Evolutionary conservation across 1,140 invertebrate species (phyloP), one percentile per base, ranked within the genome.

Genomic region (Glossosoma conforme): DNA sequence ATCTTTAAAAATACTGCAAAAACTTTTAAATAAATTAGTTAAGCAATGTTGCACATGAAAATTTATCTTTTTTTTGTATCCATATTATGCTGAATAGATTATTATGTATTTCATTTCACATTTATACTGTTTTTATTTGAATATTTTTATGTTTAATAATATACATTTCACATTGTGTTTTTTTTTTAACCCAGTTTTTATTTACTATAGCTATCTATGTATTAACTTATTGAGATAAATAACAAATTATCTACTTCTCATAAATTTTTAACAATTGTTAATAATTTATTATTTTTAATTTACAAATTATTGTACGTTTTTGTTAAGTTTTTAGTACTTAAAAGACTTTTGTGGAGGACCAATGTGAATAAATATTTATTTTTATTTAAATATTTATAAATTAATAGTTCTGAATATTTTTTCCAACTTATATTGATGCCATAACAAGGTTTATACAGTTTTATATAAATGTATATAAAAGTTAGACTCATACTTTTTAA

Each of bases 331-430:
- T 50, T 42, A 50, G 47, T 50, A 50, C 47, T 50, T 50, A 50
- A 38, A 38, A 50, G 45, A 33, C 47, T 49, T 38, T 22, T 50
- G 8, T 35, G 33, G 47, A 50, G 47, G 47, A 50, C 47, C 47
- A 50, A 50, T 50, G 40, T 33, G 30, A 50, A 42, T 42, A 50
- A 24, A 43, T 22, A 24, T 42, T 50, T 42, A 35, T 50, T 50
- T 42, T 32, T 15, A 42, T 28, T 13, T 17, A 24, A 21, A 17
- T 30, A 28, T 28, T 11, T n/a, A 44, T 19, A 24, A 17, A 3
- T 22, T 13, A 4, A 17, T 15, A 13, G 13, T 48, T 32, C 18
- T 41, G 21, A 40, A 40, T 41, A 38, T 50, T 42, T 42, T 28
- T 28, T n/a, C 6, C 24, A 28, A 8, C n/a, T 28, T 43, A 50